phyloP scores from a whole-genome alignment of 1,140 invertebrate species.

The Trichonephila clavata region DNA sequence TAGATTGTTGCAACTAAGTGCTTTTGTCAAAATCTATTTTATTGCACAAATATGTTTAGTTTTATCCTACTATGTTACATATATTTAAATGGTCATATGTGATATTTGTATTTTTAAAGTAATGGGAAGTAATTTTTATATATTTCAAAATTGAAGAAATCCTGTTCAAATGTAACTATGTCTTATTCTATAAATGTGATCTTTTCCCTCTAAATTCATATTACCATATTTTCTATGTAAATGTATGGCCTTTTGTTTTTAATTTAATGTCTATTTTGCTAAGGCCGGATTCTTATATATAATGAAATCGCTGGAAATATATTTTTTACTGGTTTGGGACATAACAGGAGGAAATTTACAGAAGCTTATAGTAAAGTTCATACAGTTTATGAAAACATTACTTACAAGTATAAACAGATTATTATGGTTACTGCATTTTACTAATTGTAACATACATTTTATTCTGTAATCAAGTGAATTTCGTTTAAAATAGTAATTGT shows the following conservation, averaged over 20 bases:
- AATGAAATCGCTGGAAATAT: background rate
- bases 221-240: background rate
- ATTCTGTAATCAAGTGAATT: no score
- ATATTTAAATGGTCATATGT: no score
- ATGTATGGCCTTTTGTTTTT: background rate
- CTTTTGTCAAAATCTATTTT: conserved; percentile 63
- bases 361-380: background rate
- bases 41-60: background rate
- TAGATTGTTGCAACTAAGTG: conserved; percentile 54
- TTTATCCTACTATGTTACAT: background rate
- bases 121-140: background rate
- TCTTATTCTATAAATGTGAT: background rate
- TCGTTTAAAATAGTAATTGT: no score
- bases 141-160: background rate
- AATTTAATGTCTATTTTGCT: background rate
- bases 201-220: background rate
- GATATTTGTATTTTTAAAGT: background rate
- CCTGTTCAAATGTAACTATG: background rate
- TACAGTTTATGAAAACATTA: no score
- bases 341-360: background rate
- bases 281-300: background rate
- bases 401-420: no score
- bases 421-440: no score
- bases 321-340: background rate
- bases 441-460: no score